phyloP scores from a whole-genome alignment of 2,113 vertebrate genomes.

The Scolopax mira region DNA sequence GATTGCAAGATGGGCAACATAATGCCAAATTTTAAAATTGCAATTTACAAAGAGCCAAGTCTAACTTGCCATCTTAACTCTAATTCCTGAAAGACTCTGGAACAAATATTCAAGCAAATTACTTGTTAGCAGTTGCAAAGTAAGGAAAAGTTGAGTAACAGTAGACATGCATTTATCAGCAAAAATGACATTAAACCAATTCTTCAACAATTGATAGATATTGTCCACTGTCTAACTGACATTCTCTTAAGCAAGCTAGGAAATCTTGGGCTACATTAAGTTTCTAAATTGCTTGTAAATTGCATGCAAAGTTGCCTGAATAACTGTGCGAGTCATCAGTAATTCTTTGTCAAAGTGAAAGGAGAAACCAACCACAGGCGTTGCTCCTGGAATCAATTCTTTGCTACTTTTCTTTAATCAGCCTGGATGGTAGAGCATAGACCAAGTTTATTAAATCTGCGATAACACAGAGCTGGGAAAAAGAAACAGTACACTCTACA shows the following conservation, averaged over 20 bases:
- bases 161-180: neutral
- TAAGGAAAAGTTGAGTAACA: neutral
- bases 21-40: neutral
- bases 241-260: neutral
- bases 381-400: neutral
- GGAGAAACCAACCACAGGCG: neutral
- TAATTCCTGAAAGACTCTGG: neutral
- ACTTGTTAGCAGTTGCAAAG: neutral
- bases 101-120: neutral
- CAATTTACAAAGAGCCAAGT: neutral
- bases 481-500: neutral
- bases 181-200: neutral
- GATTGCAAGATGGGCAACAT: neutral
- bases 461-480: neutral
- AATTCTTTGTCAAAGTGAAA: neutral
- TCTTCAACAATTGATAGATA: neutral
- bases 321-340: neutral
- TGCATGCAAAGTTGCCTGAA: neutral
- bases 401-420: slow-evolving; percentile 13
- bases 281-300: neutral
- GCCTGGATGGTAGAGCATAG: neutral
- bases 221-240: neutral
- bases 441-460: slow-evolving; percentile 8
- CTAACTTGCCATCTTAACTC: neutral
- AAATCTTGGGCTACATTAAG: neutral